Evolutionary conservation across 2,888 invertebrate species (phyloP), one percentile per base, ranked within the genome.

Genomic region (Aspidiotus destructor): DNA sequence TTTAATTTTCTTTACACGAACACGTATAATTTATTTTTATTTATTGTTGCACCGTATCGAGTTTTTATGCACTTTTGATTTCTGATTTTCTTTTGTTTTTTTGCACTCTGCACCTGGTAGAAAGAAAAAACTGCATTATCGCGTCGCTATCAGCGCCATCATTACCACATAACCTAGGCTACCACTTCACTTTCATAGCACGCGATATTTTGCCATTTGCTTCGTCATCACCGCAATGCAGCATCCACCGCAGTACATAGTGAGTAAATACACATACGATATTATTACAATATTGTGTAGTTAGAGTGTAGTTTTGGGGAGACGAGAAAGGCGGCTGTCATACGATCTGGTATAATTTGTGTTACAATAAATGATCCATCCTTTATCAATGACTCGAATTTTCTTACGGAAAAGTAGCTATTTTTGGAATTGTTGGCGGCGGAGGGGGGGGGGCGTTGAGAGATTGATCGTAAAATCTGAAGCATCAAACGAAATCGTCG

Each of bases 161-260:
- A 28, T 28, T 28, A 28, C n/a, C 11, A 48, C 48, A 11, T 48
- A 48, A 48, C 11, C 9, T 48, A 48, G 11, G 11, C 9, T n/a
- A n/a, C n/a, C 28, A 28, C 28, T 28, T 28, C 28, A 28, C 28
- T 28, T 28, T 28, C 5, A 28, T 28, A 28, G 13, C 52, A 52
- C n/a, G 52, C 52, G 52, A 52, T 52, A 52, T 52, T 52, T n/a
- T 52, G 52, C n/a, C 11, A 52, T 52, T 52, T 52, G 52, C 28
- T 28, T 28, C 28, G 28, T 28, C 28, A 3, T 28, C 1, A 5
- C 28, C 60, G 60, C 9, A 58, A 67, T 67, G 67, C 67, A 67
- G 44, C 58, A 55, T 58, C 44, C 67, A 41, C 57, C 65, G 44
- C 67, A 48, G 60, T 67, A 58, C 48, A 58, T 60, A 58, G 67